phyloP scores from a whole-genome alignment of 2,888 invertebrate species.

The Phytoseiulus persimilis region DNA sequence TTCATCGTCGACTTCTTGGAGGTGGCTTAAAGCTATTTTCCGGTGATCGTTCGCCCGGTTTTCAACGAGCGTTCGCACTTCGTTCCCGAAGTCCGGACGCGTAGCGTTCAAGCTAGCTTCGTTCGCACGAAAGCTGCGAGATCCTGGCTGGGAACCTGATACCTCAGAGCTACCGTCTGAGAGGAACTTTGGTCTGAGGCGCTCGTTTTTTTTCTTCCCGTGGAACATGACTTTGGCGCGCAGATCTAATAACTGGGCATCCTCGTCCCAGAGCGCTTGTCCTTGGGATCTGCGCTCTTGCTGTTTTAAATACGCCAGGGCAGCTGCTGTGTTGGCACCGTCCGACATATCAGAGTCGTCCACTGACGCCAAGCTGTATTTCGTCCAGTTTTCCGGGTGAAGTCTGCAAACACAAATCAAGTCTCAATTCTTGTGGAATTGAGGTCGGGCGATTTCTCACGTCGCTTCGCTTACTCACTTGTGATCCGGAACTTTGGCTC shows the following conservation, averaged over 20 bases:
- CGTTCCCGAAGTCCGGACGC: not conserved
- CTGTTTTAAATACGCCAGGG: not conserved
- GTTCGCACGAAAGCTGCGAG: not conserved
- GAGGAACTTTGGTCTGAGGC: not conserved
- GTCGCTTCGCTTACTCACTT: not conserved
- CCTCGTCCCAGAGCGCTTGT: not conserved
- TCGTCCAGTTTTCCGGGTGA: slow-evolving; percentile 24
- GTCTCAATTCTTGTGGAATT: not conserved
- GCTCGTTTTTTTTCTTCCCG: not conserved
- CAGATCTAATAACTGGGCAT: not conserved
- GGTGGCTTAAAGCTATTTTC: not conserved
- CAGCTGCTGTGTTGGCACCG: slow-evolving; percentile 14
- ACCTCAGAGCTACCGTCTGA: not conserved
- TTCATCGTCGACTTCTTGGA: not conserved
- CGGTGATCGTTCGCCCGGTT: not conserved
- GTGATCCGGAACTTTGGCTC: slow-evolving; percentile 9
- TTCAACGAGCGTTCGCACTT: not conserved
- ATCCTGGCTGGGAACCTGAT: not conserved
- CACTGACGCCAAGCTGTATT: slow-evolving; percentile 13
- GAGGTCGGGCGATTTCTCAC: not conserved
- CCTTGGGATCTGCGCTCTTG: not conserved
- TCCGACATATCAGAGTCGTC: not conserved
- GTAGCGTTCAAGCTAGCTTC: not conserved
- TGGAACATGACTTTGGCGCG: not conserved
- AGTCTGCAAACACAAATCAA: slow-evolving; percentile 13